These are phyloP conservation scores for Eidolon helvum DNA, from an alignment of 2,113 vertebrate species.

Conservation along the genomic window DNA sequence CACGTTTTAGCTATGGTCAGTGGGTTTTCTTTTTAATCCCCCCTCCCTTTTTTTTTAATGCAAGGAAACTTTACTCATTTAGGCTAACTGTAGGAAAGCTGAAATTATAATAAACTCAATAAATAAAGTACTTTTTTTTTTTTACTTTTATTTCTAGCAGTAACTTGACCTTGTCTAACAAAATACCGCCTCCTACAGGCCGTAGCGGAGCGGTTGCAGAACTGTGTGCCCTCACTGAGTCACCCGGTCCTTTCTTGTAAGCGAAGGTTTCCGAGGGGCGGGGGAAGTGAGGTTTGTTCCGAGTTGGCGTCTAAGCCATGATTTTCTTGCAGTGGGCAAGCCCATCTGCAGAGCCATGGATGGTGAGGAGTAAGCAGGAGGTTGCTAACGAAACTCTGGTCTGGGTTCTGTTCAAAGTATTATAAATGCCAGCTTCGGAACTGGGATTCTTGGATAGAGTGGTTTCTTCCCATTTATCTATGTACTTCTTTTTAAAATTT, in stretches of 20 bases:
- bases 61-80: neutral
- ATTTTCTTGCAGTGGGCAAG: neutral
- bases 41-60: neutral
- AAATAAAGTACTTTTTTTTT: neutral
- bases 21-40: neutral
- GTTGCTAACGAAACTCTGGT: too few species aligned
- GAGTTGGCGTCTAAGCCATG: neutral
- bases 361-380: fast-evolving
- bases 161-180: neutral
- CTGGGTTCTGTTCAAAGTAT: neutral
- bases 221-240: fast-evolving
- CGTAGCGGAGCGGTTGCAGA: neutral
- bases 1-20: fast-evolving
- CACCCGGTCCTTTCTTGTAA: neutral
- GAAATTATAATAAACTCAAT: neutral
- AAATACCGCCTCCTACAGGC: neutral
- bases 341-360: neutral
- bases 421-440: neutral
- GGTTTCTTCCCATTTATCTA: neutral
- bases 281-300: too few species aligned
- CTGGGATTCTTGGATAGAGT: neutral
- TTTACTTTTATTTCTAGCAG: neutral
- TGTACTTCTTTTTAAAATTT: neutral
- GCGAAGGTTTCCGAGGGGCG: neutral
- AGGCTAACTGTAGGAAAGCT: neutral